Conservation (phyloP, 2,113 vertebrate genomes). For the Microcebus jonahi region DNA sequence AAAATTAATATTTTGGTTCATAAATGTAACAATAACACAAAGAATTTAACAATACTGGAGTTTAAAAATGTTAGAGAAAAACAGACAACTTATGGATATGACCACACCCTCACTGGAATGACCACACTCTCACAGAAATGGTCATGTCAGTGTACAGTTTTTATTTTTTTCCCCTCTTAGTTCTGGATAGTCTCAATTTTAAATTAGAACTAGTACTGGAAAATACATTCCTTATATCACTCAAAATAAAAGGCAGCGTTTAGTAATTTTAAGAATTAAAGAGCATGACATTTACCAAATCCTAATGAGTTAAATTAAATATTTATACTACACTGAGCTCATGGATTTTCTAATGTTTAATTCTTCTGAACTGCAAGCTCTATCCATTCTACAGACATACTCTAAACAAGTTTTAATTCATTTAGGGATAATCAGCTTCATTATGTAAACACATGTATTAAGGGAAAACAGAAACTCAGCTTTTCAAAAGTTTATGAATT, state of each 20-base stretch:
- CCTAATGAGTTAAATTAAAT: constrained; percentile 2
- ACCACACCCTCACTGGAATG: not conserved
- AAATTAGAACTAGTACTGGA: not conserved
- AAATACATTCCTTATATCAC: not conserved
- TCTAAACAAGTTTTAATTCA: constrained; percentile 31
- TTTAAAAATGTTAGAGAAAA: not conserved
- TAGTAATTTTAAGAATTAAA: not conserved
- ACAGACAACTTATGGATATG: not conserved
- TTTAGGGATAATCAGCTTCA: not conserved
- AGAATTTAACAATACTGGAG: not conserved
- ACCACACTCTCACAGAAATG: not conserved
- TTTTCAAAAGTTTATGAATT: not conserved
- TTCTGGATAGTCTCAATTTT: not conserved
- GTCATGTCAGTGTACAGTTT: not conserved
- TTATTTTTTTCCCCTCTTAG: not conserved
- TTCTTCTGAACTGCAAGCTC: not conserved
- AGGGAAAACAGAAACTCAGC: not conserved
- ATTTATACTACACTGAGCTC: not conserved
- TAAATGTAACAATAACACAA: not conserved
- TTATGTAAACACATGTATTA: not conserved
- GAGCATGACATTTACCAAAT: not conserved
- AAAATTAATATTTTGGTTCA: not conserved
- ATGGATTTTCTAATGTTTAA: constrained; percentile 18
- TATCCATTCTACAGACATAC: not conserved
- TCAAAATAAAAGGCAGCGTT: not conserved